Conservation (phyloP, 2,888 invertebrate genomes). For the Idaea aversata region DNA sequence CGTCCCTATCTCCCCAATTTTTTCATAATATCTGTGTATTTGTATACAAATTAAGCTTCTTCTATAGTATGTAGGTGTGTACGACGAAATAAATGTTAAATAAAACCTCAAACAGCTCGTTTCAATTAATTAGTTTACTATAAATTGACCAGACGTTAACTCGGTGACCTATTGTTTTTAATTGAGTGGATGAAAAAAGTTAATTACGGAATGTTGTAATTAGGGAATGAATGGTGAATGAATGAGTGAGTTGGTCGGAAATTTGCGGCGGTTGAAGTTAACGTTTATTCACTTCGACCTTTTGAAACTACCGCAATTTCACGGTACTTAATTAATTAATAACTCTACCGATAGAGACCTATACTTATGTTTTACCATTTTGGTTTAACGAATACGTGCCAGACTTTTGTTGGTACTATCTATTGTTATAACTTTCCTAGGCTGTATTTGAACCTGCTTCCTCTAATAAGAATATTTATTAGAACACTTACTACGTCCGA, state of each 20-base stretch:
- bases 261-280: slow-evolving; percentile 7
- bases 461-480: too few relatives aligned
- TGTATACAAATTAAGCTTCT: slow-evolving; percentile 52
- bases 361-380: too few relatives aligned
- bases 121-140: slow-evolving; percentile 29
- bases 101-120: slow-evolving; percentile 35
- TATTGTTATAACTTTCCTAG: too few relatives aligned
- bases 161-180: slow-evolving; percentile 21
- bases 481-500: too few relatives aligned
- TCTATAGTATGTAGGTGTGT: slow-evolving; percentile 55
- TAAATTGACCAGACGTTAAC: slow-evolving; percentile 12
- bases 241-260: slow-evolving; percentile 13
- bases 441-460: too few relatives aligned
- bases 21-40: slow-evolving; percentile 36
- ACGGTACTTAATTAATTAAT: neutral
- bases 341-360: neutral
- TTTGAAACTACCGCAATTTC: slow-evolving; percentile 2
- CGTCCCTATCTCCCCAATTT: slow-evolving; percentile 15
- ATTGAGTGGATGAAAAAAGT: slow-evolving; percentile 32
- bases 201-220: slow-evolving; percentile 34
- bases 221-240: slow-evolving; percentile 23
- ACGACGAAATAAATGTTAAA: slow-evolving; percentile 69
- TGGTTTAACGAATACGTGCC: too few relatives aligned
- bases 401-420: too few relatives aligned
- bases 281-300: slow-evolving; percentile 13